These are phyloP conservation scores for Excalfactoria chinensis DNA, from an alignment of 2,113 vertebrate genomes.

Conservation along the genomic window DNA sequence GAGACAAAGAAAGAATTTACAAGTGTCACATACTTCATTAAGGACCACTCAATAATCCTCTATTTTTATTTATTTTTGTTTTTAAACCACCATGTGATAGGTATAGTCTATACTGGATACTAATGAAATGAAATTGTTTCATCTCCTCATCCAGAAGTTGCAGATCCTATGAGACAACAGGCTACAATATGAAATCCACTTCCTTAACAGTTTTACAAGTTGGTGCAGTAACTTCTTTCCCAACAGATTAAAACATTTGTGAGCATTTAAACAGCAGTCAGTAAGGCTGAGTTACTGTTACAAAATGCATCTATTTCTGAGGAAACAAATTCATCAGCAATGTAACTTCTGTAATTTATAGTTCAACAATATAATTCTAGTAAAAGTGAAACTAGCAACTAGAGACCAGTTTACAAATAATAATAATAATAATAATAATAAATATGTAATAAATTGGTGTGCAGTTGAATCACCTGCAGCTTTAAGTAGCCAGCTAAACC, in stretches of 20 bases:
- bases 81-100: neutral
- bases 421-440: neutral
- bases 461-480: fast-evolving
- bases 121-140: neutral
- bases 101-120: constrained; percentile 10
- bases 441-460: neutral
- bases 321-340: neutral
- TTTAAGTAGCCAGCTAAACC: neutral
- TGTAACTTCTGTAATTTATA: neutral
- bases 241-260: neutral
- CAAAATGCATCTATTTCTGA: neutral
- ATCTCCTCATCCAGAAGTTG: neutral
- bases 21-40: constrained; percentile 45
- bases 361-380: neutral
- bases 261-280: neutral
- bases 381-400: neutral
- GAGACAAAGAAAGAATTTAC: constrained; percentile 47
- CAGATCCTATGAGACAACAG: neutral
- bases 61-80: neutral
- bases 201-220: neutral
- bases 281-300: neutral
- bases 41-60: constrained; percentile 53
- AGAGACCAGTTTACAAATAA: neutral
- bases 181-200: neutral
- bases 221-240: neutral